These are phyloP conservation scores for Alcedo quadribrachys DNA, from an alignment of 2,797 vertebrate species.

Conservation along the genomic window DNA sequence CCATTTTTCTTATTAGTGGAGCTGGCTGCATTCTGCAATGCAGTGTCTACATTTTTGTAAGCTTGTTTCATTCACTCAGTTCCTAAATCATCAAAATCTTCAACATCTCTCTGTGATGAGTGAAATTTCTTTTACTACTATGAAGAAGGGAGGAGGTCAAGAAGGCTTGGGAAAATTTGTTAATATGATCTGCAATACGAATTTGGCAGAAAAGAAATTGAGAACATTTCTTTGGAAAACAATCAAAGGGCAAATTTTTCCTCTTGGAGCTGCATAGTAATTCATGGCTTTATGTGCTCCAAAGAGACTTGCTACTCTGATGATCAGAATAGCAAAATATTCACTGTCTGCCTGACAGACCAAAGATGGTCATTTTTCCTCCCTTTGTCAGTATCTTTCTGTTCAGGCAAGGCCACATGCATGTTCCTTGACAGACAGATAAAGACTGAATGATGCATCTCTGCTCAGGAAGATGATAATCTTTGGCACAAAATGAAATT, in stretches of 20 bases:
- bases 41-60: constrained; percentile 23
- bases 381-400: neutral
- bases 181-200: constrained; percentile 41
- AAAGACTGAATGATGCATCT: neutral
- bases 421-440: neutral
- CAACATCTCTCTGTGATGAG: neutral
- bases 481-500: neutral
- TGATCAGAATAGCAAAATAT: constrained; percentile 37
- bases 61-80: constrained; percentile 23
- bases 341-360: constrained; percentile 31
- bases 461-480: neutral
- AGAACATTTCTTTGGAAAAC: constrained; percentile 69
- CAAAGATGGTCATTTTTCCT: constrained; percentile 46
- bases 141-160: constrained; percentile 55
- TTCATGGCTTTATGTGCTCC: constrained; percentile 43
- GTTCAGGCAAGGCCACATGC: neutral
- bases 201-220: constrained; percentile 66
- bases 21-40: neutral
- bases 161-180: constrained; percentile 69
- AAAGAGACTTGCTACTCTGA: constrained; percentile 25
- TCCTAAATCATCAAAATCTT: constrained; percentile 56
- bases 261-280: constrained; percentile 39
- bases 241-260: constrained; percentile 70
- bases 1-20: neutral
- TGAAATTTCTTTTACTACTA: constrained; percentile 51